A percentile compares a stretch with the other conserved stretches of the same genome.
Conservation (phyloP, 2,797 vertebrate genomes). For the Petrocephalus sullivani region DNA sequence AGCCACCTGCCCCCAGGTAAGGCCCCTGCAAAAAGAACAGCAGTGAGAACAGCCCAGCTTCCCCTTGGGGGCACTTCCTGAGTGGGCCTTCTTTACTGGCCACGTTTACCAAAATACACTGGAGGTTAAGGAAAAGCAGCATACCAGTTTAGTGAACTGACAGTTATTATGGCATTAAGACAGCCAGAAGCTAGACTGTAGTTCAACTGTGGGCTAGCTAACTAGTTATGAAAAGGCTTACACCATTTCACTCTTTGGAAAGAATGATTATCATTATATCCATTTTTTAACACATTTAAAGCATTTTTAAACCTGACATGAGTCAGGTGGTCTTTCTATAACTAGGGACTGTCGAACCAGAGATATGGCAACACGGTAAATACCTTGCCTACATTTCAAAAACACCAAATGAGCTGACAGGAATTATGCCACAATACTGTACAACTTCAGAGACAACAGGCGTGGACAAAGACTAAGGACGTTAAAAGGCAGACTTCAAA, state of each 20-base stretch:
- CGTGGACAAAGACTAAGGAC: conserved; percentile 33
- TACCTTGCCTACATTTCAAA: background rate
- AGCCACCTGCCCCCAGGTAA: conserved; percentile 53
- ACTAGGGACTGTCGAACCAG: background rate
- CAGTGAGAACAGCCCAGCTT: conserved; percentile 48
- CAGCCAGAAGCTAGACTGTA: background rate
- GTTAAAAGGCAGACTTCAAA: conserved; percentile 32
- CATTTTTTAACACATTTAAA: too few species aligned
- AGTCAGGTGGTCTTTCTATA: background rate
- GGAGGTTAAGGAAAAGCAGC: background rate
- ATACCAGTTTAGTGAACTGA: background rate
- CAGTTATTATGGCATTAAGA: background rate
- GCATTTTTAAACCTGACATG: background rate
- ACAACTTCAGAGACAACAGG: conserved; percentile 38
- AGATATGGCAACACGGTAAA: background rate
- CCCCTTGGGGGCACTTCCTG: conserved; percentile 20
- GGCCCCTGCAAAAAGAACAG: conserved; percentile 61
- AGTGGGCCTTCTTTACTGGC: background rate
- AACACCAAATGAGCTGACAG: background rate
- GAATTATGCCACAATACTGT: conserved; percentile 11
- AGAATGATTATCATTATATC: background rate
- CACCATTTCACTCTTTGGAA: background rate
- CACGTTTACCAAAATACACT: background rate
- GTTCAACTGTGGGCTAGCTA: background rate
- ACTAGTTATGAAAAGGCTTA: background rate